Percentiles rank a stretch among this genome's conserved stretches.
Conservation (phyloP, 2,113 vertebrate genomes). For the Myrmecophaga tridactyla region DNA sequence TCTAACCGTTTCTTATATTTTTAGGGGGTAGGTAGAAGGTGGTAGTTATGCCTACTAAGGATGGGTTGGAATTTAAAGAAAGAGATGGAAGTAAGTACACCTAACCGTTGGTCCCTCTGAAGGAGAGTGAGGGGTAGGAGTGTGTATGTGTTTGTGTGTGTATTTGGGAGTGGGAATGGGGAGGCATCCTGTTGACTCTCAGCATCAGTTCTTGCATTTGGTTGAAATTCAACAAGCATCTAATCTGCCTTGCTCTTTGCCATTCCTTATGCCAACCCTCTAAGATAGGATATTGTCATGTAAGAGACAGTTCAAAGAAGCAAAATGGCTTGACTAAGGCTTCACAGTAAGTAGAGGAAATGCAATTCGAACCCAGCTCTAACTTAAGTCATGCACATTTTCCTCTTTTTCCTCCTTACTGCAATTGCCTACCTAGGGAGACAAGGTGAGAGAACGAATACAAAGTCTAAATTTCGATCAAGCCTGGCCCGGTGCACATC, state of each 20-base stretch:
- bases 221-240: background rate
- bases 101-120: background rate
- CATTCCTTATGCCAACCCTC: background rate
- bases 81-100: background rate
- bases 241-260: background rate
- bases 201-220: background rate
- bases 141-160: too few species aligned
- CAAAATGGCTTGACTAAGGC: background rate
- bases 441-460: background rate
- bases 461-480: background rate
- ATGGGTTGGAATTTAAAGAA: background rate
- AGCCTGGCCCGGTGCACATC: background rate
- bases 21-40: background rate
- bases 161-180: rapidly evolving
- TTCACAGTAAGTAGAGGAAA: background rate
- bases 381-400: background rate
- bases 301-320: background rate
- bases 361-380: background rate
- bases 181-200: background rate
- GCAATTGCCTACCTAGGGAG: background rate
- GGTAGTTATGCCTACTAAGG: background rate
- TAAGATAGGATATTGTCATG: background rate
- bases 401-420: too few species aligned
- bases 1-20: background rate
- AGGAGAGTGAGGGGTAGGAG: rapidly evolving